A percentile compares a stretch with the other conserved stretches of the same genome.
Evolutionary conservation across 2,797 vertebrate genomes (phyloP).

Genomic region (Bovichtus variegatus): DNA sequence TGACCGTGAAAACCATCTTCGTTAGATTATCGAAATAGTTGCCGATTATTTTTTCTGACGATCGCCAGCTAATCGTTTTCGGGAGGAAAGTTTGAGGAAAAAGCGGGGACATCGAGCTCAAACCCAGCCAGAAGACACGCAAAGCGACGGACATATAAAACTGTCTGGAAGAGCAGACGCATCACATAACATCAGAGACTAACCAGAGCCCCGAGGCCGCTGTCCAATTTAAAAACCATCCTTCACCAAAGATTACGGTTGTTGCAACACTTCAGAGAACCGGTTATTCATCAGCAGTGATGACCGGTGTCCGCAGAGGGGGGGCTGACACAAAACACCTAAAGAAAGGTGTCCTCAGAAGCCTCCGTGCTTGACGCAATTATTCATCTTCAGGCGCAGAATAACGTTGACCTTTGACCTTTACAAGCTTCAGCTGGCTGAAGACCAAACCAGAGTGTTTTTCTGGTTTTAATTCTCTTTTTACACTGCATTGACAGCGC

Average conservation of each 20-base stretch:
- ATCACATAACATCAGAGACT: slow-evolving; percentile 39
- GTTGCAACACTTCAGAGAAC: slow-evolving; percentile 1
- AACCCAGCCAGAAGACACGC: slow-evolving; percentile 4
- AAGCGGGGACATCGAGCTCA: background rate
- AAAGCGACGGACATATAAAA: slow-evolving; percentile 18
- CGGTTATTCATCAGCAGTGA: slow-evolving; percentile 41
- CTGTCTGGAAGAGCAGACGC: slow-evolving; percentile 20
- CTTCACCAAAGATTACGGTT: slow-evolving; percentile 49
- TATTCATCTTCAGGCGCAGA: background rate
- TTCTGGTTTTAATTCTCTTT: background rate
- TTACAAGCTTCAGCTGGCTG: background rate
- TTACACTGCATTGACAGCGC: background rate
- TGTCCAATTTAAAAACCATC: slow-evolving; percentile 51
- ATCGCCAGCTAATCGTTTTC: too few species aligned
- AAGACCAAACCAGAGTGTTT: background rate
- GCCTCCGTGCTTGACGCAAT: background rate
- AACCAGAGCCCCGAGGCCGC: slow-evolving; percentile 27
- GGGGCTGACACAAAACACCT: slow-evolving; percentile 15
- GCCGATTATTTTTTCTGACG: background rate
- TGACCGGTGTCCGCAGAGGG: slow-evolving; percentile 14
- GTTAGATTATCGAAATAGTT: background rate
- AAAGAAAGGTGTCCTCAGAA: slow-evolving; percentile 18
- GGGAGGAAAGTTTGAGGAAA: background rate
- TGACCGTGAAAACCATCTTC: background rate
- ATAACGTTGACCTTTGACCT: slow-evolving; percentile 20